Evolutionary conservation across 2,797 vertebrate species (phyloP), one percentile per base, ranked within the genome.

Genomic region (Knipowitschia caucasica): DNA sequence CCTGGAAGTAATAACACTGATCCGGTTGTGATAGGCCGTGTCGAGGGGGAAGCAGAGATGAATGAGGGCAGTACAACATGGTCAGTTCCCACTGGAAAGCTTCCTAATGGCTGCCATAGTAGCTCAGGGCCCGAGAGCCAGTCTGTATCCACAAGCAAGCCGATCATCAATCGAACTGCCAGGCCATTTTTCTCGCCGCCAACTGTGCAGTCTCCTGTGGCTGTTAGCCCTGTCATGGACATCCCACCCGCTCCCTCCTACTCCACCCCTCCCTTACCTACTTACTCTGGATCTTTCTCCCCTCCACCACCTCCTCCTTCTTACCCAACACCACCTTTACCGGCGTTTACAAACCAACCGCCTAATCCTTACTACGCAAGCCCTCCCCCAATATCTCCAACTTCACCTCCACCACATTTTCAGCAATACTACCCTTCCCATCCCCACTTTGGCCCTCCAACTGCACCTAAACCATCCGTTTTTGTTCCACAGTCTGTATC

Each of bases 141-240:
- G 8, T 60, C 71, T 21, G 74, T 68, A 43, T 29, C 73, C 8
- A 50, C 65, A 53, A 62, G 84, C 39, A 91, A 86, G 69, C 89
- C 93, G 66, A 93, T 93, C 78, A 75, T 89, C 64, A 99, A 98
- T 78, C 88, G 95, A 74, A 97, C 94, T 0, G 95, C 96, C 71
- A 92, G 90, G 59, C 96, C 95, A 1, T 99, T 98, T 5, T 93
- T 95, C 66, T 91, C 91, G 0, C 85, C 89, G 0, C 58, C 66
- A n/a, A 77, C 80, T 1, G 82, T 87, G 29, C 83, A 69, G 50
- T 75, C 74, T 42, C 58, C 77, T 4, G 78, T 80, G 58, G 27
- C 38, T 1, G 4, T 10, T 31, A 81, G 67, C 46, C 75, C 84
- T 1, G 50, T 83, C n/a, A 69, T 73, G 2, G 87, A 87, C 33